These are phyloP conservation scores for Aselliscus stoliczkanus DNA, from an alignment of 2,797 vertebrate genomes.

Conservation along the genomic window DNA sequence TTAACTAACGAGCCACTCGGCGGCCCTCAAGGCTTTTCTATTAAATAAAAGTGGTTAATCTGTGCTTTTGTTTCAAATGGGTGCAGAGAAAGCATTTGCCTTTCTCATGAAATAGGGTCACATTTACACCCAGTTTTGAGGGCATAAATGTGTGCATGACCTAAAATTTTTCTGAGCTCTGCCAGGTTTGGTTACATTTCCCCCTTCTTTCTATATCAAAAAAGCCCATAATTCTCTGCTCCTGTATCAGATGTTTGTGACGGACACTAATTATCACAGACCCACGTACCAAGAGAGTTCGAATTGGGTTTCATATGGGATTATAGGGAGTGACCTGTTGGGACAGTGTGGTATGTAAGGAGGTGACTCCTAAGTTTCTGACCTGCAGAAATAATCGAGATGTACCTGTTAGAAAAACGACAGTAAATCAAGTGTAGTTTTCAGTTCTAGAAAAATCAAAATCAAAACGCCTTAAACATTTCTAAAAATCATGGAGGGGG, in stretches of 20 bases:
- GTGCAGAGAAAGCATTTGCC: background rate
- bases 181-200: background rate
- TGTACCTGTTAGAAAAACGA: background rate
- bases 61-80: background rate
- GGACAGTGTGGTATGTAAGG: background rate
- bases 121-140: background rate
- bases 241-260: background rate
- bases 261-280: background rate
- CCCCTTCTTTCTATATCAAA: background rate
- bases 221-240: background rate
- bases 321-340: background rate
- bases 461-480: background rate
- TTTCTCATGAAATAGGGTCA: background rate
- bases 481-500: background rate
- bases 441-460: background rate
- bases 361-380: background rate
- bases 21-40: background rate
- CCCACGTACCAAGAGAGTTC: background rate
- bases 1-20: too few relatives aligned
- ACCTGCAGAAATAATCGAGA: background rate
- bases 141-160: background rate
- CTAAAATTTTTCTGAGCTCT: background rate
- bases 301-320: background rate
- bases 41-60: background rate
- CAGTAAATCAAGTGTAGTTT: background rate